These are phyloP conservation scores for Xestobium rufovillosum DNA, from an alignment of 2,888 invertebrate genomes.

Conservation along the genomic window DNA sequence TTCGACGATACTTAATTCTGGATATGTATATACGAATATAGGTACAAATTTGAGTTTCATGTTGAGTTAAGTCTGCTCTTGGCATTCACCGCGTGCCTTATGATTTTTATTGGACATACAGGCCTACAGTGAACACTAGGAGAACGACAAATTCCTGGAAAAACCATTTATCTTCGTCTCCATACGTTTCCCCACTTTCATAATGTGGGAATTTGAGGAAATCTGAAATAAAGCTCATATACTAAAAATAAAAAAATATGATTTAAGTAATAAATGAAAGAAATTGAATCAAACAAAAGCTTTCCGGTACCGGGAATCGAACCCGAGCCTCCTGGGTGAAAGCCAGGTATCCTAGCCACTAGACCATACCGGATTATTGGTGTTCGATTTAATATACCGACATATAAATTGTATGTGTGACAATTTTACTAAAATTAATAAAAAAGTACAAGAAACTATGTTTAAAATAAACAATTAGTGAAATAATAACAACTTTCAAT, in stretches of 20 bases:
- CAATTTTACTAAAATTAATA: too few species aligned
- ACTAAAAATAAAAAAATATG: not conserved
- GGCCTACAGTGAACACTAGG: slow-evolving; percentile 95
- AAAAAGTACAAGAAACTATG: too few species aligned
- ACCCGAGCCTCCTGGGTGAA: slow-evolving; percentile 68
- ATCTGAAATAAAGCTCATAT: not conserved
- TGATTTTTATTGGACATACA: slow-evolving; percentile 76
- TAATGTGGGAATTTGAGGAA: too few species aligned
- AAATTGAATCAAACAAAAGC: not conserved
- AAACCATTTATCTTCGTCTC: too few species aligned
- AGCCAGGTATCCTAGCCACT: slow-evolving; percentile 68
- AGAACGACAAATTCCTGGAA: slow-evolving; percentile 54
- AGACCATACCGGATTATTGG: slow-evolving; percentile 41
- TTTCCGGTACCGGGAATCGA: slow-evolving; percentile 65
- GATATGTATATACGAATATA: too few species aligned
- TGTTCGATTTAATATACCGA: slow-evolving; percentile 4
- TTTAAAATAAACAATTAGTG: too few species aligned
- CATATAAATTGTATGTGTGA: too few species aligned
- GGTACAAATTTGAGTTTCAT: too few species aligned
- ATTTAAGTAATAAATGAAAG: not conserved
- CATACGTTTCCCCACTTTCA: too few species aligned
- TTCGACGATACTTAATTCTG: too few species aligned
- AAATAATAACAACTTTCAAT: too few species aligned
- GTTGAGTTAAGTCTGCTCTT: slow-evolving; percentile 95
- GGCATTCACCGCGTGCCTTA: slow-evolving; percentile 99